phyloP scores from a whole-genome alignment of 2,797 vertebrate genomes.

The Hozukius guyotensis region DNA sequence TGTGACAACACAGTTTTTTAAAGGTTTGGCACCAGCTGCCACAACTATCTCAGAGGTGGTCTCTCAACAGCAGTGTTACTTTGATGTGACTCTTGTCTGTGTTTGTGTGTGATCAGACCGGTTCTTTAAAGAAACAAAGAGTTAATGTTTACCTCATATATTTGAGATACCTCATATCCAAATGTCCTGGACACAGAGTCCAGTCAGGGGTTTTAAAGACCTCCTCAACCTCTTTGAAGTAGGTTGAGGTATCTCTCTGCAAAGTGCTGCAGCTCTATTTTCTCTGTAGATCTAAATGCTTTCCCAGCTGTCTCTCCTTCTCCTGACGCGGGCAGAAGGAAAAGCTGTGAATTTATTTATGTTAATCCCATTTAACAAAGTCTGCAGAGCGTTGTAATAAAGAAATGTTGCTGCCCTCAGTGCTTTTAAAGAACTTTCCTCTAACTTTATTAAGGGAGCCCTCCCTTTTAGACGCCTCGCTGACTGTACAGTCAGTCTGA shows the following conservation, averaged over 20 bases:
- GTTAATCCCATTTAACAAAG: slow-evolving; percentile 63
- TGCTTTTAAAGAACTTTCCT: slow-evolving; percentile 45
- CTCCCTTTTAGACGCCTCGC: slow-evolving; percentile 59
- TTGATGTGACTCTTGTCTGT: slow-evolving; percentile 33
- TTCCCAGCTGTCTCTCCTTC: slow-evolving; percentile 50
- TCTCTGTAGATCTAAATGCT: slow-evolving; percentile 24
- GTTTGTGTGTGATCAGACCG: not conserved
- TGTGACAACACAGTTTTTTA: slow-evolving; percentile 25
- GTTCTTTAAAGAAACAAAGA: slow-evolving; percentile 14
- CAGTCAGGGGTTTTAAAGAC: slow-evolving; percentile 4
- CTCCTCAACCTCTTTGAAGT: not conserved
- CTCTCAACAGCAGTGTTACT: slow-evolving; percentile 51
- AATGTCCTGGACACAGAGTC: not conserved
- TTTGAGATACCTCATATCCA: not conserved
- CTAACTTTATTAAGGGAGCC: slow-evolving; percentile 59
- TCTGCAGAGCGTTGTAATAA: slow-evolving; percentile 38
- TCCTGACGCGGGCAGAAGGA: not conserved
- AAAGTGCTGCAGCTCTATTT: not conserved
- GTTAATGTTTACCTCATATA: slow-evolving; percentile 35
- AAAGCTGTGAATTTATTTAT: slow-evolving; percentile 63
- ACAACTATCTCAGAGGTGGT: slow-evolving; percentile 64
- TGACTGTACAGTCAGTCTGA: slow-evolving; percentile 14
- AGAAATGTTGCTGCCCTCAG: slow-evolving; percentile 36
- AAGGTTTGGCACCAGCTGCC: slow-evolving; percentile 62
- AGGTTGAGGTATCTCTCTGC: not conserved